Base-by-base conservation (phyloP, 2,113 vertebrate species). In the Petrocephalus zakoni region DNA sequence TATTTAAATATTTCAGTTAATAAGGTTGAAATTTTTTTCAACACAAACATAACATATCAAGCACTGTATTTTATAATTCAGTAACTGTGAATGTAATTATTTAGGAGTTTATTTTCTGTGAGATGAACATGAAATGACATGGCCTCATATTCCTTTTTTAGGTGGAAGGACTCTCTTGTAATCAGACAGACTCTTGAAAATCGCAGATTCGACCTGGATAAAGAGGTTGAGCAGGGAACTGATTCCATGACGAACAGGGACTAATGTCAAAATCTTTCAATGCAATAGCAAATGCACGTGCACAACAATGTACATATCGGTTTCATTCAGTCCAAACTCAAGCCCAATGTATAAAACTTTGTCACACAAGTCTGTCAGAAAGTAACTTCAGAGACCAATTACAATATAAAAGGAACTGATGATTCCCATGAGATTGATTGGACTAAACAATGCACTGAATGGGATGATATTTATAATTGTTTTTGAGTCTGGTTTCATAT, bases 151-250 rank as follows among this genome's bases (percentile, higher is more conserved):
- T 81, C 49, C 58, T 58, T 34, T 37, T 88, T 25, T 91, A 96
- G 96, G 91, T 93, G 94, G 81, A 95, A 93, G 83, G 95, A 95
- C 47, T 90, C 93, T 2, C 88, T 94, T 78, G 91, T 89, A 0
- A 93, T 94, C 83, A 95, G 94, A 78, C 94, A 96, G 86, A 94
- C 93, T 19, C 92, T 95, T 90, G 95, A 95, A 6, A 95, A 89
- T 90, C 91, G 95, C 87, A 92, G 91, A 56, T 21, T 95, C 89
- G 93, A 94, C 89, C 92, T 96, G 75, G 94, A 95, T 0, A 94
- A 94, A 0, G 95, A 95, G 0, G 94, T 94, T 0, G 92, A 93
- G 0, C 61, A 9, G 2, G 53, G 46, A 89, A 34, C 8, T 64
- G 53, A 72, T 19, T 13, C n/a, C 29, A 7, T 0, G 1, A 1